Evolutionary conservation across 64 coral and sea anemone species (phyloP), one percentile per base, ranked within the genome.

Genomic region (Dendronephthya gigantea): DNA sequence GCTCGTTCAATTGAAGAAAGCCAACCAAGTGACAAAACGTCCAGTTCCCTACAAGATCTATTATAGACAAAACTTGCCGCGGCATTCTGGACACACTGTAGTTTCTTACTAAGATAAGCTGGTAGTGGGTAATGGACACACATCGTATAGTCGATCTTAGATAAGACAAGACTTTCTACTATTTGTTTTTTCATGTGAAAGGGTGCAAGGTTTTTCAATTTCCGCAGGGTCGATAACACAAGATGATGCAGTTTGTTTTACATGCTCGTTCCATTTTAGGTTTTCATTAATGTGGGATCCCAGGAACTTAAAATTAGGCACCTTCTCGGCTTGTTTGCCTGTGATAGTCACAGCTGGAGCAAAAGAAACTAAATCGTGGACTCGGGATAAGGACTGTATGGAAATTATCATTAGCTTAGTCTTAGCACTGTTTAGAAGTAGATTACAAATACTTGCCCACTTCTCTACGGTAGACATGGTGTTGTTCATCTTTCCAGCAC

Each of bases 381-480:
- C 29, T 66, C 58, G 19, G 19, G 58, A 66, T 17, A 66, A 8
- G 22, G 19, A 30, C 22, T 22, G 58, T 22, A 17, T 66, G 6
- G 58, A n/a, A 6, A 66, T 17, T 30, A 66, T 5, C 58, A 66
- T 66, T 30, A 8, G 58, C 14, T 66, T 45, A 11, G 41, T 45
- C 41, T 45, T 45, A 4, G 4, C 11, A 45, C 41, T 45, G 11
- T 45, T 45, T 45, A 45, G 11, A 36, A 82, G 81, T 82, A 82
- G 81, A 40, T 82, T 82, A 82, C 81, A 82, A 82, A 37, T 82
- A 82, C 81, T 82, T 82, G 81, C 81, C 81, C 81, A 82, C n/a
- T 82, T 45, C 4, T 45, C 4, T 45, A 45, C 41, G 4, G 41
- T 11, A 6, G 41, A 45, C 41, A 45, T 45, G 41, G 41, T 45